Evolutionary conservation across 64 coral and sea anemone species (phyloP).

Genomic region (Hydrozoanthus tunicans): DNA sequence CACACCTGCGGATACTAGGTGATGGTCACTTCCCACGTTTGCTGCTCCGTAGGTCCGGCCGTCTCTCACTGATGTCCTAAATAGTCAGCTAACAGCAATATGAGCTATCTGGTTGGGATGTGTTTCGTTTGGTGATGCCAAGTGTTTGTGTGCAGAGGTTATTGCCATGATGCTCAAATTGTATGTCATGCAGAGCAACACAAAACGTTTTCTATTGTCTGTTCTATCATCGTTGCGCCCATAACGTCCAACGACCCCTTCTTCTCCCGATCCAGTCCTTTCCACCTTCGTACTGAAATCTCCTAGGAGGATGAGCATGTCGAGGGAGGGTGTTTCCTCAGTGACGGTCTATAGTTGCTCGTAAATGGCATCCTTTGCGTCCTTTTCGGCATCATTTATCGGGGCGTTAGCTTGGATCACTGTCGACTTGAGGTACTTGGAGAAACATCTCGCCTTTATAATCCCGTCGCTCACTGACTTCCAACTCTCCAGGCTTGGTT

Average conservation of each 20-base stretch:
- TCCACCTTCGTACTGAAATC: background rate
- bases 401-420: background rate
- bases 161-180: background rate
- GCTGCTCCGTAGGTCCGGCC: background rate
- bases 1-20: background rate
- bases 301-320: conserved; percentile 1
- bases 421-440: background rate
- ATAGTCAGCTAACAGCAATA: background rate
- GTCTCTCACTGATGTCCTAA: background rate
- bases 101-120: background rate
- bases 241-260: background rate
- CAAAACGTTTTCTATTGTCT: background rate
- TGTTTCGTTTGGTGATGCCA: background rate
- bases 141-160: background rate
- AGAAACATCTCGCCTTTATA: background rate
- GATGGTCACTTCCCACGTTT: background rate
- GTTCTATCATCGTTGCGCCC: background rate
- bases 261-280: background rate
- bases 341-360: too few relatives aligned
- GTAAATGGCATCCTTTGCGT: background rate
- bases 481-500: conserved; percentile 39
- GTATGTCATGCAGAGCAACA: conserved; percentile 3
- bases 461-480: conserved; percentile 9
- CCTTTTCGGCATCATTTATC: background rate
- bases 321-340: background rate